Evolutionary conservation across 2,888 invertebrate species (phyloP), one percentile per base, ranked within the genome.

Genomic region (Drosophila maculinotata): DNA sequence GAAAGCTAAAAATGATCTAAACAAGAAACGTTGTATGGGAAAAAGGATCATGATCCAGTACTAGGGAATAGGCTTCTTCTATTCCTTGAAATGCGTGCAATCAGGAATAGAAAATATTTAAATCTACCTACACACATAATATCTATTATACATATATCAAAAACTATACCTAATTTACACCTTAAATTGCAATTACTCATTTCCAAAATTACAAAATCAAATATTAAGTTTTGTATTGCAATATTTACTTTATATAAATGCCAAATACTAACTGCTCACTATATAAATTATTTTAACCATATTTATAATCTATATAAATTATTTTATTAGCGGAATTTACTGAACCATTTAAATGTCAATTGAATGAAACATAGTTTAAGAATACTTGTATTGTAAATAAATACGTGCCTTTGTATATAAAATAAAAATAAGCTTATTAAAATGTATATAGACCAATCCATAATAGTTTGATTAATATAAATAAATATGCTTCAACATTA

Each of bases 341-440:
- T n/a, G n/a, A n/a, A n/a, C n/a, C n/a, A n/a, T n/a, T n/a, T n/a
- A n/a, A n/a, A 51, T 14, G 35, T 3, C 1, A 14, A 12, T 12
- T 20, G 4, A 26, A 14, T 17, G 1, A 14, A 10, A 35, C 5
- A 5, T 7, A 28, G 12, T 10, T 35, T 3, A 9, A 33, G 9
- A 39, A 23, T 51, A 31, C 23, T 33, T 26, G 26, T 12, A 20
- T 26, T 23, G 30, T 23, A 38, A 26, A 28, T 2, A 14, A 30
- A 9, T n/a, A 38, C 30, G 56, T 56, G 56, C 56, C 56, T 56
- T 52, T 51, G 30, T 31, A 39, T 17, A 52, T 39, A 23, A 12
- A 25, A 0, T 28, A 28, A 9, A 20, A 31, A 31, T 31, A 31
- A 31, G 12, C 30, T 12, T 7, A 20, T n/a, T 45, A 45, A 31